These are phyloP conservation scores for Drosophila formosana DNA, from an alignment of 2,888 invertebrate genomes.

Conservation along the genomic window DNA sequence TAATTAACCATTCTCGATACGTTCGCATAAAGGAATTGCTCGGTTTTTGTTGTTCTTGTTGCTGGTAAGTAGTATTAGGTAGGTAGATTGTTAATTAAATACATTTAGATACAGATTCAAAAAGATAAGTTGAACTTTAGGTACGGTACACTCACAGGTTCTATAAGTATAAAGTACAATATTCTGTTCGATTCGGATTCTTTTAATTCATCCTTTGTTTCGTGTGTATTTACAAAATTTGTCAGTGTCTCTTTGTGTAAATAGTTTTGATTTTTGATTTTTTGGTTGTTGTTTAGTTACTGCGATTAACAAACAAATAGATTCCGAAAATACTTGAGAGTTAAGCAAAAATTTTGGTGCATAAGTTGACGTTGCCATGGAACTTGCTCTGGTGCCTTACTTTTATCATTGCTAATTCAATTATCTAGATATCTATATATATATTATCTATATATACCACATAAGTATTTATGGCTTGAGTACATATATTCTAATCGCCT, in stretches of 20 bases:
- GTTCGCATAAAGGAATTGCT: conserved; percentile 68
- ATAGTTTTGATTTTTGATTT: conserved; percentile 61
- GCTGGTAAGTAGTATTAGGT: conserved; percentile 42
- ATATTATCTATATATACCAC: conserved; percentile 1
- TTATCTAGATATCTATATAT: conserved; percentile 13
- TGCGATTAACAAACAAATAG: conserved; percentile 18
- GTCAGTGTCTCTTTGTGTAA: conserved; percentile 58
- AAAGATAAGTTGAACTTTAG: conserved; percentile 53
- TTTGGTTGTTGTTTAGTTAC: conserved; percentile 7
- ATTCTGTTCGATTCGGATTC: conserved; percentile 17
- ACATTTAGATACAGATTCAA: conserved; percentile 37
- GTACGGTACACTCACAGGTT: conserved; percentile 67
- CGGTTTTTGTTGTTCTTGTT: conserved; percentile 29
- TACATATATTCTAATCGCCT: conserved; percentile 49
- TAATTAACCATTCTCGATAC: conserved; percentile 66
- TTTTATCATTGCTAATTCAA: conserved; percentile 12
- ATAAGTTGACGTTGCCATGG: conserved; percentile 48
- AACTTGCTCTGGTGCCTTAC: conserved; percentile 41
- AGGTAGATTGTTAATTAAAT: conserved; percentile 46
- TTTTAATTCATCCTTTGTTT: background rate
- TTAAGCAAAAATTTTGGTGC: conserved; percentile 59
- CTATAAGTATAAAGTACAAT: conserved; percentile 60
- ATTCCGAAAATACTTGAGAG: conserved; percentile 41
- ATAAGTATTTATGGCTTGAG: conserved; percentile 9
- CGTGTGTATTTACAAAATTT: conserved; percentile 61